Conservation (phyloP, 2,797 vertebrate genomes). For the Mus spretus region DNA sequence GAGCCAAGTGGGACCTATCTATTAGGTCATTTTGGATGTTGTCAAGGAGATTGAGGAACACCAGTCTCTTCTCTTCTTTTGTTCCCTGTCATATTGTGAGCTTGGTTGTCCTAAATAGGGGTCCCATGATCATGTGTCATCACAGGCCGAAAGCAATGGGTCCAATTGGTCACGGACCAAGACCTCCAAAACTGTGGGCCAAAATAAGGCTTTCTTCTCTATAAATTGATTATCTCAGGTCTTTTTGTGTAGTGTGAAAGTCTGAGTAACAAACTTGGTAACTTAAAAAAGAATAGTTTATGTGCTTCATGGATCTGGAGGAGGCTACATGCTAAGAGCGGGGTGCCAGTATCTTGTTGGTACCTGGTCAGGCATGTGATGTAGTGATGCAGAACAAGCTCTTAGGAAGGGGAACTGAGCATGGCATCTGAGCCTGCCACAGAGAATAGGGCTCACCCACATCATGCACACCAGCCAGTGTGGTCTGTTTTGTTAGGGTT, state of each 20-base stretch:
- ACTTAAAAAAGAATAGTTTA: not conserved
- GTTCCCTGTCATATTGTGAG: not conserved
- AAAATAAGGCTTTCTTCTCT: not conserved
- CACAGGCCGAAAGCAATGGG: not conserved
- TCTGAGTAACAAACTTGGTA: not conserved
- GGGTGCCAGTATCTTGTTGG: not conserved
- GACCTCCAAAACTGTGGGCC: not conserved
- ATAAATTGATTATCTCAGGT: not conserved
- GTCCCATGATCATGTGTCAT: not conserved
- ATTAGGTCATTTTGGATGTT: not conserved
- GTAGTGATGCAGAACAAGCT: not conserved
- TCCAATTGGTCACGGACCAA: not conserved
- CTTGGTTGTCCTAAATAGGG: not conserved
- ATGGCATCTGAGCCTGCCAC: not conserved
- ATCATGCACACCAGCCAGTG: not conserved
- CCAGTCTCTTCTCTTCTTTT: not conserved
- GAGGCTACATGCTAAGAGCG: not conserved
- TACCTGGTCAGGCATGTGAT: not conserved
- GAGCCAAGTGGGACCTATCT: not conserved
- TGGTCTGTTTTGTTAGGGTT: not conserved
- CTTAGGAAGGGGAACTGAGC: not conserved
- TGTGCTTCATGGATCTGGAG: not conserved
- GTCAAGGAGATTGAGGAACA: not conserved
- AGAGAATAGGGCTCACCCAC: not conserved
- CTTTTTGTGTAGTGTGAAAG: not conserved